Conservation (phyloP, 2,113 vertebrate species). For the Chamaea fasciata region DNA sequence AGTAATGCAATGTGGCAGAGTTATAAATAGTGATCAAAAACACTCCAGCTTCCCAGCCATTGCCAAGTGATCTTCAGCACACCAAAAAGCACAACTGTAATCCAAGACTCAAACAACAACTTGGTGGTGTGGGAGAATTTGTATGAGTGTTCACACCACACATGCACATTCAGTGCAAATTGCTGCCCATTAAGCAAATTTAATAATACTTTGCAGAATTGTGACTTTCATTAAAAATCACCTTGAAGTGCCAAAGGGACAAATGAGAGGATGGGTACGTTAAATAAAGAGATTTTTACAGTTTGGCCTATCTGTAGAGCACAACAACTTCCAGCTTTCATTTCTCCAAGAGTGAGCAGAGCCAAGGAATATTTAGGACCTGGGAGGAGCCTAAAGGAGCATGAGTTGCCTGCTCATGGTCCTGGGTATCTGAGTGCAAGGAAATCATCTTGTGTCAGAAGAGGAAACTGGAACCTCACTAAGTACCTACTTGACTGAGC, state of each 20-base stretch:
- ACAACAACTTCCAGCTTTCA: not conserved
- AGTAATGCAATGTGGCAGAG: not conserved
- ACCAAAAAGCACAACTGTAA: not conserved
- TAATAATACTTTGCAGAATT: not conserved
- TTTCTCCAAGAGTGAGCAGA: not conserved
- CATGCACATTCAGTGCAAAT: not conserved
- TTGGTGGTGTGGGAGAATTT: not conserved
- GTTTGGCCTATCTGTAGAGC: not conserved
- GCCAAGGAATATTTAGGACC: not conserved
- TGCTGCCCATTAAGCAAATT: not conserved
- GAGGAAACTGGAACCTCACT: not conserved
- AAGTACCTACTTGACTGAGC: not conserved
- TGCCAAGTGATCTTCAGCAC: not conserved
- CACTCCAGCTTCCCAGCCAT: not conserved
- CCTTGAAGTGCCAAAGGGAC: not conserved
- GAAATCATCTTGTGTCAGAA: not conserved
- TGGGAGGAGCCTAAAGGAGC: not conserved
- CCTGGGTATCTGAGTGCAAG: not conserved
- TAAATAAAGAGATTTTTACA: not conserved
- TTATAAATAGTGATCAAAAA: not conserved
- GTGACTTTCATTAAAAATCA: not conserved
- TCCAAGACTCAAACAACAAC: not conserved
- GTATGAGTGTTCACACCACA: accelerated
- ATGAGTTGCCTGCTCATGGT: not conserved
- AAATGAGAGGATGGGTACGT: not conserved